Percentiles rank a stretch among this genome's conserved stretches.
phyloP scores from a whole-genome alignment of 1,140 invertebrate genomes.

The Chironomus tepperi region DNA sequence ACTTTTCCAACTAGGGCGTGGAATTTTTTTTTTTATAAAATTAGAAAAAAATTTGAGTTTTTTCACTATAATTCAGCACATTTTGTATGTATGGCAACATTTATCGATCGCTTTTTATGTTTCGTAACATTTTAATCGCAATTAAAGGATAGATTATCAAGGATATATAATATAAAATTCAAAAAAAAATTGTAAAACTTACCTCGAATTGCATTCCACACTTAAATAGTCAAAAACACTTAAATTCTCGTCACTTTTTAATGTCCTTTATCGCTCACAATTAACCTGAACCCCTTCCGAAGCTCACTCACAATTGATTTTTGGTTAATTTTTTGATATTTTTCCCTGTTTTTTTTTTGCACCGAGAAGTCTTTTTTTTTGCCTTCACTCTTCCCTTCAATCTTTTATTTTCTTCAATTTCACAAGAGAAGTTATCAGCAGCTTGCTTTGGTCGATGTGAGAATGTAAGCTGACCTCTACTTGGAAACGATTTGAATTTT shows the following conservation, averaged over 20 bases:
- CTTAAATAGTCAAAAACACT: constrained; percentile 9
- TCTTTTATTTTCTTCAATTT: constrained; percentile 10
- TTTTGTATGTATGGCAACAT: background rate
- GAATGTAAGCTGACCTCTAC: background rate
- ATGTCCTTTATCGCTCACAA: background rate
- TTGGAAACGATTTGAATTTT: background rate
- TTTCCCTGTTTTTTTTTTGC: background rate
- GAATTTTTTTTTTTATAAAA: too few species aligned
- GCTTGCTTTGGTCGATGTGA: background rate
- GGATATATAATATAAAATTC: background rate
- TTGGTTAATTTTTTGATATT: constrained; percentile 9
- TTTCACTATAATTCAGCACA: background rate
- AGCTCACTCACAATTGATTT: constrained; percentile 17
- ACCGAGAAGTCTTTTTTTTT: background rate
- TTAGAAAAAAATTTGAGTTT: background rate
- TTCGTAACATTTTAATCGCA: constrained; percentile 21
- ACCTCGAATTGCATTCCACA: constrained; percentile 17
- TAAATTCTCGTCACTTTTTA: background rate
- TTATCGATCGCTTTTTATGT: constrained; percentile 18
- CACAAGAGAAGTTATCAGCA: background rate
- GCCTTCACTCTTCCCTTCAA: background rate
- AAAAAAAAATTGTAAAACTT: background rate
- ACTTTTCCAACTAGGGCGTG: constrained; percentile 14
- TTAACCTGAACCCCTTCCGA: background rate
- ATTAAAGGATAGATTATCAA: background rate